Evolutionary conservation across 2,888 invertebrate genomes (phyloP).

Genomic region (Leistus spinibarbis): DNA sequence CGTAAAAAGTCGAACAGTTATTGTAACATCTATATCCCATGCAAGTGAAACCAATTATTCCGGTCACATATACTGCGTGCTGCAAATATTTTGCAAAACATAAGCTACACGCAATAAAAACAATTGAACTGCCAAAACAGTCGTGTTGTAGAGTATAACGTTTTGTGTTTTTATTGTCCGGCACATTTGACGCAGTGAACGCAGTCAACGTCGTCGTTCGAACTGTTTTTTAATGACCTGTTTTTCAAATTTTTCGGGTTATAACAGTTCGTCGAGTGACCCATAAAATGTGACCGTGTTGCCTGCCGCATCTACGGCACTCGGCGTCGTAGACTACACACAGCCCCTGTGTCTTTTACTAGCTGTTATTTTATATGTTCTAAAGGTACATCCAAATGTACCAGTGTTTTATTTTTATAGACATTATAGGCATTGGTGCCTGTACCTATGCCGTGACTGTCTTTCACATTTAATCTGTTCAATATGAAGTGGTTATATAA

Average conservation of each 20-base stretch:
- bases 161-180: slow-evolving; percentile 30
- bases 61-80: slow-evolving; percentile 27
- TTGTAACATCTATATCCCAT: slow-evolving; percentile 27
- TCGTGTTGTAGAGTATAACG: no score
- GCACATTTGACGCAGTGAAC: slow-evolving; percentile 38
- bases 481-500: no score
- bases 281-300: slow-evolving; percentile 20
- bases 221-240: slow-evolving; percentile 39
- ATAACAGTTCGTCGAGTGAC: slow-evolving; percentile 38
- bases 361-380: not conserved
- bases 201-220: slow-evolving; percentile 37
- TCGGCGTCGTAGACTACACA: not conserved
- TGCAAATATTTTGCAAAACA: slow-evolving; percentile 34
- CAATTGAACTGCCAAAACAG: slow-evolving; percentile 39
- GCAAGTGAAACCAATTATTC: slow-evolving; percentile 22
- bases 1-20: slow-evolving; percentile 20
- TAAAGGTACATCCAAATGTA: not conserved
- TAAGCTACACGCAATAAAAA: slow-evolving; percentile 39
- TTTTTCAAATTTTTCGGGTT: slow-evolving; percentile 39
- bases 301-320: no score
- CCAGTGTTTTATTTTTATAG: no score
- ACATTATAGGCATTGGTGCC: no score
- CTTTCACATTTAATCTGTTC: no score
- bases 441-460: no score
- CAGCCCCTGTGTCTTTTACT: not conserved